Base-by-base conservation (phyloP, 2,113 vertebrate genomes). In the Aleadryas rufinucha region DNA sequence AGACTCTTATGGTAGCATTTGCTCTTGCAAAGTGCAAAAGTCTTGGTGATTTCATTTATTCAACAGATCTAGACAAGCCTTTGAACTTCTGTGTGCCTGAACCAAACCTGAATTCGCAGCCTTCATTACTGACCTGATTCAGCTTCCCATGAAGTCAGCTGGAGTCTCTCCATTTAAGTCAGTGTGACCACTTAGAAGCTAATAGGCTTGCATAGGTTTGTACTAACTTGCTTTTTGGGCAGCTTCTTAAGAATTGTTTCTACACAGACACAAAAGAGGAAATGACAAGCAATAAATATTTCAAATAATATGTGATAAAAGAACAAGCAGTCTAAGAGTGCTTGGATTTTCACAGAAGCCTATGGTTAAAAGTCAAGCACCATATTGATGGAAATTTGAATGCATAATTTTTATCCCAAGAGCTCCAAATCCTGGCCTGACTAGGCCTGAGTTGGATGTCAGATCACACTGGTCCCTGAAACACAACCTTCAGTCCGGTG, bases 81-180 rank as follows among this genome's bases (percentile, higher is more conserved):
- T 87, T 94, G 84, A 95, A 90, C 22, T 70, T 80, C 12, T 7
- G 22, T 65, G 68, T 54, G 63, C 52, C 66, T 91, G 90, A 92
- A 93, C 44, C 19, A 19, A 91, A 63, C 22, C 47, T 77, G 60
- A 88, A 91, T 86, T 89, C 61, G 45, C 68, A 87, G 31, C 56
- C 69, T 89, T 86, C 27, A 1, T 86, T 93, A 41, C 54, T 65
- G 69, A 74, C 85, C 82, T 85, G 30, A 64, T 86, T 80, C 93
- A 91, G 78, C 42, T 93, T 74, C 35, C 56, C 63, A 50, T 77
- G 71, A 88, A 94, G 79, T 84, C 92, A 94, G 44, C 44, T 92
- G 92, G 47, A 96, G 31, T 16, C 39, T 77, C 90, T 88, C 85
- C 82, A 49, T 77, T 86, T 17, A 91, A 80, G 27, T 70, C 87